Base-by-base conservation (phyloP, 2,888 invertebrate genomes). In the Plagiodera versicolora region DNA sequence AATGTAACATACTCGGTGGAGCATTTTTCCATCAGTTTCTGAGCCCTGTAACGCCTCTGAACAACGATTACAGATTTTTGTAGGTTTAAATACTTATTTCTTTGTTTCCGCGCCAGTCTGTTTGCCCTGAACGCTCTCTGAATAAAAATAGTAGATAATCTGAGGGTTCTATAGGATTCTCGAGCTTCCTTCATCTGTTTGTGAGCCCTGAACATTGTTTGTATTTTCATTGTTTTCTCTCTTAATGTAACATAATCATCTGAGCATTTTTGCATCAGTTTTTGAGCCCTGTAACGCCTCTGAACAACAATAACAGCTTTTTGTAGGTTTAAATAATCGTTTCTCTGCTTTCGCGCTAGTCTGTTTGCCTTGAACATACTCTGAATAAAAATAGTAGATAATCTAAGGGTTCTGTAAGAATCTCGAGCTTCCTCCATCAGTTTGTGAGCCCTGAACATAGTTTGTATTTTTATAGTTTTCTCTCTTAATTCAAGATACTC, bases 361-460 rank as follows among this genome's bases (percentile, higher is more conserved):
- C 75, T 76, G 6, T 77, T 74, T 0, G 84, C 83, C 67, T 83
- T 81, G 70, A 83, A 81, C 75, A 79, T 54, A 39, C 46, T 45
- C 56, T 77, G 24, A 51, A 67, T 63, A 50, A 61, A 32, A 47
- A 64, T 11, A 11, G 58, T 45, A 1, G 46, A 49, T 17, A 20
- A 45, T 32, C 48, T 51, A 8, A 66, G 30, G 18, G 58, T 39
- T 18, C 55, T 24, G 49, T 66, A 71, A 8, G 48, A 46, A 8
- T 57, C 18, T 56, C 39, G 45, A 14, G 68, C 59, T 35, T 17
- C 32, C 65, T 64, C 65, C 70, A 72, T 73, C 8, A 62, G 6
- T 30, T 55, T 54, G 5, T 67, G 64, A 24, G 73, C 74, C 64
- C 72, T 70, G 70, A 73, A 73, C 70, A 66, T 48, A 14, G 46